Evolutionary conservation across 2,797 vertebrate genomes (phyloP).

Genomic region (Chaunax sp.): DNA sequence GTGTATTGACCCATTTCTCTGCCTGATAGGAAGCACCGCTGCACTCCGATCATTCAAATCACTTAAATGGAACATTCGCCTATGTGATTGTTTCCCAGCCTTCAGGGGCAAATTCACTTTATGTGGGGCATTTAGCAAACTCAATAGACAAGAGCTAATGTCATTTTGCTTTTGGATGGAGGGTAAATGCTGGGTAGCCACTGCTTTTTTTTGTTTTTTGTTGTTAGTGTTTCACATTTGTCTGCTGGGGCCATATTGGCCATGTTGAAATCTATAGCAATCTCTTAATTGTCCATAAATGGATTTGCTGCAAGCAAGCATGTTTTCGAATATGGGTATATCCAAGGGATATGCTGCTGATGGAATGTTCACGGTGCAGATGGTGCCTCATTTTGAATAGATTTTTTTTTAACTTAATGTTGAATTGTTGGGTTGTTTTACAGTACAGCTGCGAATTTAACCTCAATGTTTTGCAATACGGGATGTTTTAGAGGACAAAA

Average conservation of each 20-base stretch:
- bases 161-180: conserved; percentile 77
- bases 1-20: conserved; percentile 81
- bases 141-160: conserved; percentile 83
- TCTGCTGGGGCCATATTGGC: conserved; percentile 64
- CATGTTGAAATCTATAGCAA: conserved; percentile 78
- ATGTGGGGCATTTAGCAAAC: conserved; percentile 86
- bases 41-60: conserved; percentile 79
- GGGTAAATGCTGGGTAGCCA: conserved; percentile 70
- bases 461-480: neutral
- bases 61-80: conserved; percentile 80
- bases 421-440: neutral
- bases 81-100: conserved; percentile 78
- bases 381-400: neutral
- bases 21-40: conserved; percentile 76
- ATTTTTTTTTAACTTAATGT: conserved; percentile 2
- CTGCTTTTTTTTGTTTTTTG: conserved; percentile 42
- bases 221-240: conserved; percentile 74
- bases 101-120: conserved; percentile 81
- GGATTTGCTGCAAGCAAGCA: conserved; percentile 66
- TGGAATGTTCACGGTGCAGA: conserved; percentile 4
- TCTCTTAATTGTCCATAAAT: conserved; percentile 78
- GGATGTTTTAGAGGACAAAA: conserved; percentile 5
- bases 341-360: conserved; percentile 11
- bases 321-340: conserved; percentile 44
- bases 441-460: neutral